Conservation (phyloP, 2,797 vertebrate genomes). For the Cyclura pinguis region DNA sequence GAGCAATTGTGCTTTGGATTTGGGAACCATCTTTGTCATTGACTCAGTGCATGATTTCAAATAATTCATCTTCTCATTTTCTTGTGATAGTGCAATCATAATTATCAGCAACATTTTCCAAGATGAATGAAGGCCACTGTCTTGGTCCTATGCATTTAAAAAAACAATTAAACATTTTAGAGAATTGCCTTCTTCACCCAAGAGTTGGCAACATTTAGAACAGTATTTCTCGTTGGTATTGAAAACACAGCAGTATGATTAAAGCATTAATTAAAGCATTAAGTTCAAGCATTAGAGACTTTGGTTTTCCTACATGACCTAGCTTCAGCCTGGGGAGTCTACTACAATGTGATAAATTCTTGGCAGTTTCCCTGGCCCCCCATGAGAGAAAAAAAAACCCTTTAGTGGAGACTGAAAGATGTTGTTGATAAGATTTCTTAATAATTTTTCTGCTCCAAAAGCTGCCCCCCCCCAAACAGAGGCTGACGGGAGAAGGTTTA, state of each 20-base stretch:
- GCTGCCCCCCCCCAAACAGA: no score
- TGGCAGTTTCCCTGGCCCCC: not conserved
- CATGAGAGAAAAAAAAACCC: not conserved
- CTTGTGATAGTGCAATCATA: not conserved
- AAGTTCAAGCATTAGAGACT: not conserved
- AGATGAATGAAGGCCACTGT: no score
- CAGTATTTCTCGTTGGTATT: not conserved
- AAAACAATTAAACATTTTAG: not conserved
- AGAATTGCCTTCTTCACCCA: not conserved
- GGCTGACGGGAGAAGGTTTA: no score
- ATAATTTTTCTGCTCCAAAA: no score
- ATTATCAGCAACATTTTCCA: not conserved
- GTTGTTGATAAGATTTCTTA: not conserved
- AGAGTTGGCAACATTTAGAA: not conserved
- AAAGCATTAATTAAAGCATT: no score
- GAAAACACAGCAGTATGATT: no score
- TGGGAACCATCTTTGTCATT: no score
- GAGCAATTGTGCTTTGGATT: not conserved
- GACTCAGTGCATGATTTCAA: not conserved
- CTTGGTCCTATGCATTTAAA: not conserved
- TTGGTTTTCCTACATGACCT: not conserved
- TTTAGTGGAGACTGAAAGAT: not conserved
- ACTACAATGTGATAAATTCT: not conserved
- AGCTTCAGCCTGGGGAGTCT: not conserved
- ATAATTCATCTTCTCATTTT: not conserved